Base-by-base conservation (phyloP, 2,888 invertebrate genomes). In the Amphipyra tragopoginis region DNA sequence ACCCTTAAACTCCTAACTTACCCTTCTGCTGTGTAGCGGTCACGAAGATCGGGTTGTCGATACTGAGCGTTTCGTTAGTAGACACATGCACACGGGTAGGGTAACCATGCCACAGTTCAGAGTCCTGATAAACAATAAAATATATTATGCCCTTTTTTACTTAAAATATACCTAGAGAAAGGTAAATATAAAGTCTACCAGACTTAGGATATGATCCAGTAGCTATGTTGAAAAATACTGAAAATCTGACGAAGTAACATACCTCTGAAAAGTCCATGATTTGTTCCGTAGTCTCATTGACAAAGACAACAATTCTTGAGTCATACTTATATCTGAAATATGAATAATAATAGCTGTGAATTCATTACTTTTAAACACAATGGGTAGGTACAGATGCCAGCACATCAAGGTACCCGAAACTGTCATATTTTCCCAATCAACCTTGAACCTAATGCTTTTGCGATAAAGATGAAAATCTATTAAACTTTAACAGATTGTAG, bases 11-110 rank as follows among this genome's bases (percentile, higher is more conserved):
- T 26, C 21, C 21, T 6, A 21, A n/a, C 52, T 43, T 65, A 92
- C 93, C 92, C 80, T 96, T 96, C 77, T 96, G 96, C 85, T 98
- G 97, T 9, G 96, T 93, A 0, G 97, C 96, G 0, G 97, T 97
- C 68, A 98, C 95, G 76, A 97, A 95, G 1, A 97, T 87, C 0
- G 98, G 97, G 62, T 94, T 93, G 4, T 90, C 87, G 0, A 74
- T 65, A 13, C 68, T 74, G 0, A 89, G 70, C 0, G 81, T 71
- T 39, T 87, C 83, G 36, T 89, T 89, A 0, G 86, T 86, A 0
- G 89, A 87, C 0, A 93, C 91, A 42, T 92, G 90, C 0, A 93
- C 92, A 0, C 93, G 78, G 0, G 91, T 91, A 0, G 94, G 94
- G 69, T 78, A 90, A 0, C 84, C 83, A 0, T 73, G 65, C 74